Base-by-base conservation (phyloP, 2,797 vertebrate genomes). In the Eutrigla gurnardus region DNA sequence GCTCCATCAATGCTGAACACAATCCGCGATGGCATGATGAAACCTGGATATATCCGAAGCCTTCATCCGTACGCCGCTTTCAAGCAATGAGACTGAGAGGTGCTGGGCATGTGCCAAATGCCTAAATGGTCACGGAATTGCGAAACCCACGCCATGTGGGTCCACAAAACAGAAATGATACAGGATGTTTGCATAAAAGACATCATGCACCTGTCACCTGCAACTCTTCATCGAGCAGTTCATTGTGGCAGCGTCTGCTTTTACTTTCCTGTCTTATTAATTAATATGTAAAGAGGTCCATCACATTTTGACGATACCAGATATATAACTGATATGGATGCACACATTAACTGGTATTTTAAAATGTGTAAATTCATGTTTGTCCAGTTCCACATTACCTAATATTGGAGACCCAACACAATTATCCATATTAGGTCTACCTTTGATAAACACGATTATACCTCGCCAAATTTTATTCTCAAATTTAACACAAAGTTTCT, bases 121-220 rank as follows among this genome's bases (percentile, higher is more conserved):
- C 66, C 32, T 37, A 7, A 43, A 60, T 46, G 60, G 37, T 37
- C n/a, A 59, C 33, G 33, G 63, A 46, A 39, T 35, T 33, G 60
- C 42, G 25, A 67, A 47, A 39, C 7, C 6, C 7, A 33, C 61
- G 40, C 36, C 17, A 3, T 15, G 52, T n/a, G 42, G 36, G 25
- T 58, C 42, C 63, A 80, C 46, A 59, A 78, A 79, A 65, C 35
- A 65, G 46, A 66, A 84, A 69, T 37, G 49, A 59, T 37, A 70
- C 46, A 7, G 62, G 3, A 71, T 60, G 40, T 65, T 50, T 61
- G 35, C 3, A 61, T 65, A 2, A 74, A 74, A 78, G 43, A 1
- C 57, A 69, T 72, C 25, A 64, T 18, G 53, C 0, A 15, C 13
- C 46, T 58, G 74, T 77, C 74, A 67, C 6, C 62, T 68, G 40